These are phyloP conservation scores for Pseudorasbora parva DNA, from an alignment of 2,113 vertebrate genomes.

Conservation along the genomic window DNA sequence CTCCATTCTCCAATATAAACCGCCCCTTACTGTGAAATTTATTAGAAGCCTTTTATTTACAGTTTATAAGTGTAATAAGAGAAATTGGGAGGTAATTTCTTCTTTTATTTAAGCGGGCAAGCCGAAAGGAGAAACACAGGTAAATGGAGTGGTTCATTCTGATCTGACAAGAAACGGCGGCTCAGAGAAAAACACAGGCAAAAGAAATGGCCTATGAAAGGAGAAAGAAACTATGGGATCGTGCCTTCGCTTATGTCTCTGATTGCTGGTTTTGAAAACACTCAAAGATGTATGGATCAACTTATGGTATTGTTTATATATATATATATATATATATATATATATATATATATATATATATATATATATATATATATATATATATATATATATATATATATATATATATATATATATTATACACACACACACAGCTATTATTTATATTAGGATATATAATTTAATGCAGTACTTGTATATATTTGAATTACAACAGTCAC, in stretches of 20 bases:
- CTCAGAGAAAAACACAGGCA: conserved; percentile 52
- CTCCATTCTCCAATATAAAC: conserved; percentile 71
- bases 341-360: too few relatives aligned
- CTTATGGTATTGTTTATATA: background rate
- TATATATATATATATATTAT: too few relatives aligned
- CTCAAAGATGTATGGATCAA: background rate
- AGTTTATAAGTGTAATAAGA: conserved; percentile 80
- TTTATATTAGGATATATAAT: too few relatives aligned
- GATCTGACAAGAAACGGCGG: background rate
- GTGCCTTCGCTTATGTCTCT: too few relatives aligned
- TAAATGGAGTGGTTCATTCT: conserved; percentile 55
- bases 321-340: too few relatives aligned
- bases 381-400: too few relatives aligned
- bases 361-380: too few relatives aligned
- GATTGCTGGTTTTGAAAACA: background rate
- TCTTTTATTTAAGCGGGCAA: conserved; percentile 68
- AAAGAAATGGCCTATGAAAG: conserved; percentile 8
- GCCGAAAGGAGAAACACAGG: conserved; percentile 61
- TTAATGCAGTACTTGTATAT: too few relatives aligned
- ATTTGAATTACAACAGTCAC: too few relatives aligned
- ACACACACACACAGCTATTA: too few relatives aligned
- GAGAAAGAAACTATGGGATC: conserved; percentile 50
- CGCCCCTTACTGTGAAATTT: conserved; percentile 73
- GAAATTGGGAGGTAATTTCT: conserved; percentile 77
- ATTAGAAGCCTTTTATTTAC: conserved; percentile 72